A percentile compares a stretch with the other conserved stretches of the same genome.
Conservation (phyloP, 1,140 invertebrate genomes). For the Meloidogyne floridensis region DNA sequence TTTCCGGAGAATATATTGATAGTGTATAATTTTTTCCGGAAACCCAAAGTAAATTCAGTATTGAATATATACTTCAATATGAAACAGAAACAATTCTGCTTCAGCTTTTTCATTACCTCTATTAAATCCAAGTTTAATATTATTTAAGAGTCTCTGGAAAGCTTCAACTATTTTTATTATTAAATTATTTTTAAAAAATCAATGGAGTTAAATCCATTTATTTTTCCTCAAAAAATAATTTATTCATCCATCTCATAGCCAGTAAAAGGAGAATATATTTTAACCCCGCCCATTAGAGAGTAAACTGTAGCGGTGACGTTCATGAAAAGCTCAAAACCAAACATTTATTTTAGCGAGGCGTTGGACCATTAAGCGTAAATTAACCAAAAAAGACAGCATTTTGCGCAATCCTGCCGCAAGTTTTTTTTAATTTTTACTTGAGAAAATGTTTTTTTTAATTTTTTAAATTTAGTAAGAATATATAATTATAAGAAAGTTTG, state of each 20-base stretch:
- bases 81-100: no score
- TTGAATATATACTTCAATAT: no score
- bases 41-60: no score
- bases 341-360: neutral
- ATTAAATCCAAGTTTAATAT: no score
- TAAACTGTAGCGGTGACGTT: neutral
- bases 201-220: no score
- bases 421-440: neutral
- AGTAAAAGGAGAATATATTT: neutral
- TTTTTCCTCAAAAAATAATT: neutral
- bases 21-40: no score
- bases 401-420: constrained; percentile 4
- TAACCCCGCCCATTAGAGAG: neutral
- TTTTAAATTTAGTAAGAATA: neutral
- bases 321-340: neutral
- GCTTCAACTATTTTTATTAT: no score
- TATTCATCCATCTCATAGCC: neutral
- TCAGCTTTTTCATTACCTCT: no score
- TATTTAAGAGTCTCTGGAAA: no score
- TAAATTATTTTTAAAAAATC: no score
- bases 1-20: no score
- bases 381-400: neutral
- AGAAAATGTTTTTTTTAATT: neutral
- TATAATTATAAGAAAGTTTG: neutral
- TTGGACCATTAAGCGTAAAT: neutral